Conservation (phyloP, 2,888 invertebrate species). For the Cabera pusaria region DNA sequence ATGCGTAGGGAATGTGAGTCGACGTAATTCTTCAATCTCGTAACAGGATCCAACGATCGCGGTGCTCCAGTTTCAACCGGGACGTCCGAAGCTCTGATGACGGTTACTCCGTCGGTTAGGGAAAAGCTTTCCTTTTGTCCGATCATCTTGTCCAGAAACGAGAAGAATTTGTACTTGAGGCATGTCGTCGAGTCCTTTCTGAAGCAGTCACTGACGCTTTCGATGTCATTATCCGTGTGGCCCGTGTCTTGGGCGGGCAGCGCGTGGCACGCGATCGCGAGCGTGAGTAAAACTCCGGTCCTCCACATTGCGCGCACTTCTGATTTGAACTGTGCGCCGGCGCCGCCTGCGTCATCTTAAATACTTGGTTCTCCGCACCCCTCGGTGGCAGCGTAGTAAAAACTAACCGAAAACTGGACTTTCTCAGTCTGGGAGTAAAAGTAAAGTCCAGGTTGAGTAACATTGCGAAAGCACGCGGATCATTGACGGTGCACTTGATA, state of each 20-base stretch:
- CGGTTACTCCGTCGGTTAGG: slow-evolving; percentile 92
- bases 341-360: slow-evolving; percentile 57
- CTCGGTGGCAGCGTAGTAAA: slow-evolving; percentile 49
- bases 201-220: slow-evolving; percentile 91
- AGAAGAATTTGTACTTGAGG: slow-evolving; percentile 93
- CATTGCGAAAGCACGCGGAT: slow-evolving; percentile 60
- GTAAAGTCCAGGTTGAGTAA: slow-evolving; percentile 77
- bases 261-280: slow-evolving; percentile 82
- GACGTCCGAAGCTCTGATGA: slow-evolving; percentile 88
- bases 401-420: slow-evolving; percentile 67
- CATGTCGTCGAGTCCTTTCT: slow-evolving; percentile 93
- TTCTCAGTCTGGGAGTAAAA: slow-evolving; percentile 78
- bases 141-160: slow-evolving; percentile 93
- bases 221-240: slow-evolving; percentile 89
- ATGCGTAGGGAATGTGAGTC: slow-evolving; percentile 92
- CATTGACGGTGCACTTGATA: slow-evolving; percentile 55
- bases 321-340: slow-evolving; percentile 64
- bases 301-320: slow-evolving; percentile 67
- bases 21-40: slow-evolving; percentile 89
- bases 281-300: slow-evolving; percentile 55
- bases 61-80: slow-evolving; percentile 90
- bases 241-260: slow-evolving; percentile 88
- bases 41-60: slow-evolving; percentile 87
- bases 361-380: slow-evolving; percentile 63
- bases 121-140: slow-evolving; percentile 91